phyloP scores from a whole-genome alignment of 2,888 invertebrate species.

The Tetragonula carbonaria region DNA sequence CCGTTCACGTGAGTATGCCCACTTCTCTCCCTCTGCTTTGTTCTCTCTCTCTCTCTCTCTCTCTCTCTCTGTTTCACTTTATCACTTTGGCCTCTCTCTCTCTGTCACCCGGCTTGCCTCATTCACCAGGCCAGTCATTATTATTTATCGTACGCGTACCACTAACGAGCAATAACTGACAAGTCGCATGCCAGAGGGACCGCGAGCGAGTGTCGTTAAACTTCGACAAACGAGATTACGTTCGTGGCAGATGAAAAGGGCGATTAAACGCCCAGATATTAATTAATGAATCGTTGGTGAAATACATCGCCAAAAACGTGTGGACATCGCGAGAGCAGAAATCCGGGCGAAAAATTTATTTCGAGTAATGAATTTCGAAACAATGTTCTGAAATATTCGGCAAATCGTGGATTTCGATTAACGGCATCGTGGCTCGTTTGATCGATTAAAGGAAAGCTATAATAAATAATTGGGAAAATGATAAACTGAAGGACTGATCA shows the following conservation, averaged over 20 bases:
- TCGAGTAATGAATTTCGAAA: too few species aligned
- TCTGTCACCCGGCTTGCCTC: conserved; percentile 28
- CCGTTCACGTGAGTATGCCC: conserved; percentile 18
- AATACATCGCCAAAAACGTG: neutral
- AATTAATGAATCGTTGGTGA: conserved; percentile 29
- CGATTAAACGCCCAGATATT: neutral
- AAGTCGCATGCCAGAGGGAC: conserved; percentile 1
- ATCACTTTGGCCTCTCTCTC: neutral
- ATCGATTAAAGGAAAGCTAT: too few species aligned
- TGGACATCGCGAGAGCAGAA: too few species aligned
- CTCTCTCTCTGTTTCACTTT: neutral
- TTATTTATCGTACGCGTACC: conserved; percentile 35
- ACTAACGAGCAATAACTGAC: conserved; percentile 37
- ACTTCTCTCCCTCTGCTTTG: neutral
- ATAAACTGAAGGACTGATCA: too few species aligned
- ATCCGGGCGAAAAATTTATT: neutral
- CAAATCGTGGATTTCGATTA: too few species aligned
- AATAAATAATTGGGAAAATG: too few species aligned
- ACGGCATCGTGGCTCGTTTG: too few species aligned
- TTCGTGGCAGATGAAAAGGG: conserved; percentile 21
- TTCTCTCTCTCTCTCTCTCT: neutral
- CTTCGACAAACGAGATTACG: conserved; percentile 10
- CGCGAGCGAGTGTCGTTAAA: conserved; percentile 39
- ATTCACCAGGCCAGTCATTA: conserved; percentile 45
- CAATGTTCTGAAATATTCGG: too few species aligned